A percentile compares a stretch with the other conserved stretches of the same genome.
These are phyloP conservation scores for Pongo abelii DNA, from an alignment of 2,113 vertebrate genomes.

Conservation along the genomic window DNA sequence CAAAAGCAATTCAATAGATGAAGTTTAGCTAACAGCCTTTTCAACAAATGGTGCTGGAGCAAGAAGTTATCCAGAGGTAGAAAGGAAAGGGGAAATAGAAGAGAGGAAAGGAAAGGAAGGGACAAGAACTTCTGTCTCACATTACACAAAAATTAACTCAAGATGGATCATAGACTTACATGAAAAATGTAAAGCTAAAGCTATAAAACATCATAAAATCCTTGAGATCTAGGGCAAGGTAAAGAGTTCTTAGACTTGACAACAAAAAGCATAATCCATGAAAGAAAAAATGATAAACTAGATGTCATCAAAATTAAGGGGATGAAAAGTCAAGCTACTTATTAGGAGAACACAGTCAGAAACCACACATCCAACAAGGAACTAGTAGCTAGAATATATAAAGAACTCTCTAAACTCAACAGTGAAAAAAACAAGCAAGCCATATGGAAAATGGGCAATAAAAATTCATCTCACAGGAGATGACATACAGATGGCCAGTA, in stretches of 20 bases:
- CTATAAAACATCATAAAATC: background rate
- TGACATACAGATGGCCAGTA: background rate
- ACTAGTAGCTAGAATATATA: background rate
- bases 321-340: background rate
- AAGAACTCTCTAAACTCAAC: background rate
- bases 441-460: background rate
- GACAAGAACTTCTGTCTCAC: background rate
- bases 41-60: background rate
- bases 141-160: background rate
- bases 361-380: background rate
- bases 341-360: background rate
- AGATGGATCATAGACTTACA: background rate
- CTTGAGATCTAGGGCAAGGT: background rate
- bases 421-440: background rate
- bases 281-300: background rate
- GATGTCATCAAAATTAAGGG: background rate
- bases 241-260: background rate
- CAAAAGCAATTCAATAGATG: background rate
- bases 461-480: background rate
- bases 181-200: background rate
- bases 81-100: background rate
- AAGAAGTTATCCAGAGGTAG: background rate
- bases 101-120: background rate
- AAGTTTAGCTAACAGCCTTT: background rate
- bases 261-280: background rate